A percentile compares a stretch with the other conserved stretches of the same genome.
These are phyloP conservation scores for Criorhina ranunculi DNA, from an alignment of 2,888 invertebrate species.

Conservation along the genomic window DNA sequence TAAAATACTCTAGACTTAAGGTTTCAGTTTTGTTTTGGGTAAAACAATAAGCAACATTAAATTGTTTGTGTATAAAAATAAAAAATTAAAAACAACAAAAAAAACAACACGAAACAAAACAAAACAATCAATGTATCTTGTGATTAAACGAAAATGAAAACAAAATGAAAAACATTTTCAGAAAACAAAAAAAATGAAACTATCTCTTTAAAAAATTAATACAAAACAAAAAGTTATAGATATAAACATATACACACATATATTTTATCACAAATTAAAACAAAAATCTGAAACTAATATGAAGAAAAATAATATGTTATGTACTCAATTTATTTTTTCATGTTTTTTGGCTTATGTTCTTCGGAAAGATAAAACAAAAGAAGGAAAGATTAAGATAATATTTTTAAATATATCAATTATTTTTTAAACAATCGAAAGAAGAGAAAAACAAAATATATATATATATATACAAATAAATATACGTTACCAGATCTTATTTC, in stretches of 20 bases:
- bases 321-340: conserved; percentile 48
- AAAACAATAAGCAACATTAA: conserved; percentile 31
- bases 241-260: conserved; percentile 42
- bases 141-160: conserved; percentile 72
- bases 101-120: conserved; percentile 52
- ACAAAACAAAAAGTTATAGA: conserved; percentile 41
- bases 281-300: conserved; percentile 32
- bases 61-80: conserved; percentile 33
- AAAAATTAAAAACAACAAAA: conserved; percentile 7
- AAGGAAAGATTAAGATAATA: conserved; percentile 32
- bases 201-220: conserved; percentile 42
- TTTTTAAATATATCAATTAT: conserved; percentile 51
- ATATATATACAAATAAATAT: conserved; percentile 63
- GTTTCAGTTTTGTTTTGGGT: conserved; percentile 62
- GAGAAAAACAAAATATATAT: conserved; percentile 12
- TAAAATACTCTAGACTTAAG: conserved; percentile 60
- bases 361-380: conserved; percentile 11
- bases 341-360: conserved; percentile 40
- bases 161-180: conserved; percentile 65
- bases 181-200: conserved; percentile 47
- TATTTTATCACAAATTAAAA: conserved; percentile 53
- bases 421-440: conserved; percentile 40
- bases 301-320: conserved; percentile 37
- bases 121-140: conserved; percentile 76
- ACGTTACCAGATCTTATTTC: conserved; percentile 67